These are phyloP conservation scores for Elymnias hypermnestra DNA, from an alignment of 1,140 invertebrate genomes.

Conservation along the genomic window DNA sequence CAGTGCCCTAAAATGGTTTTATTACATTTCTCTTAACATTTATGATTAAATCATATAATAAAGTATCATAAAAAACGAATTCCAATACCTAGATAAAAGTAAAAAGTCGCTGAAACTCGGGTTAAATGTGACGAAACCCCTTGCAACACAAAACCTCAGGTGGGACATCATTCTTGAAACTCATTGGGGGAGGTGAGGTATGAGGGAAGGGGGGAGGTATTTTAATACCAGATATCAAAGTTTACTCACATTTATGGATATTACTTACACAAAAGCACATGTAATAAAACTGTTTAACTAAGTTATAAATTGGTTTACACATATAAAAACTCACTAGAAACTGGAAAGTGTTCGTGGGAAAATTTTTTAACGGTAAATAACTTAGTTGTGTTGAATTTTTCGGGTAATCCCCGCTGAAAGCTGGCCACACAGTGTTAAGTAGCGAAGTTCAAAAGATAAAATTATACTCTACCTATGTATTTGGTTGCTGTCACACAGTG, in stretches of 20 bases:
- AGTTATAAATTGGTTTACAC: background rate
- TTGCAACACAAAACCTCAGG: constrained; percentile 67
- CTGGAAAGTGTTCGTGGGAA: background rate
- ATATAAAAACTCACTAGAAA: background rate
- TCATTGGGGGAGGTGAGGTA: constrained; percentile 21
- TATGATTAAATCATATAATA: constrained; percentile 9
- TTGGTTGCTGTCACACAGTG: constrained; percentile 33
- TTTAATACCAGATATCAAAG: constrained; percentile 32
- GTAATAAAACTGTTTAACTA: background rate
- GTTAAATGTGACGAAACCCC: constrained; percentile 36
- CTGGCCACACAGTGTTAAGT: constrained; percentile 25
- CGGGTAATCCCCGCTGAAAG: too few species aligned
- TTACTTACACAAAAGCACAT: constrained; percentile 1
- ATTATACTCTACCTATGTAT: constrained; percentile 37
- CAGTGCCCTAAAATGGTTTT: constrained; percentile 17
- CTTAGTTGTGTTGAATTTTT: too few species aligned
- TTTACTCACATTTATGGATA: constrained; percentile 17
- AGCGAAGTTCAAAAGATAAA: constrained; percentile 43
- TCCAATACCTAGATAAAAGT: constrained; percentile 16
- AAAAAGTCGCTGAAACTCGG: constrained; percentile 14
- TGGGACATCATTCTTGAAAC: constrained; percentile 33
- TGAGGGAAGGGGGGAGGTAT: constrained; percentile 23
- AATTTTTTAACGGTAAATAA: too few species aligned
- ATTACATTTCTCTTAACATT: background rate
- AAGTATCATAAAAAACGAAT: constrained; percentile 1